Conservation (phyloP, 2,113 vertebrate genomes). For the Elachura formosa region DNA sequence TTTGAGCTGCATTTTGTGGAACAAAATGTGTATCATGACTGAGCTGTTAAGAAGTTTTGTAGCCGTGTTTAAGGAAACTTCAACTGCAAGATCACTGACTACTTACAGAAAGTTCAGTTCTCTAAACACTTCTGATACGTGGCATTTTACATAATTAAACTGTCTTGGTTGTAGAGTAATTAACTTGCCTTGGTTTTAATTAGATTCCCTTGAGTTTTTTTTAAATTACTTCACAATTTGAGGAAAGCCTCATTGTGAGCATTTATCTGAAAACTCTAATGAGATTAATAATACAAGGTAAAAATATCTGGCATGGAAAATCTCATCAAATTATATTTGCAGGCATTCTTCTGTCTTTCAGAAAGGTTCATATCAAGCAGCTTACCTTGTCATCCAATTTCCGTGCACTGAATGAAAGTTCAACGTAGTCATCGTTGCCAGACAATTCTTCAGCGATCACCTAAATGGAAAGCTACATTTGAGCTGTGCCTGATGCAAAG, state of each 20-base stretch:
- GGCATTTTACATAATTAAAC: conserved; percentile 57
- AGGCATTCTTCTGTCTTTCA: conserved; percentile 40
- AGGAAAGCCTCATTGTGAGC: conserved; percentile 29
- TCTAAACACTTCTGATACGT: conserved; percentile 16
- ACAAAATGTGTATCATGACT: not conserved
- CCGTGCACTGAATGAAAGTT: conserved; percentile 93
- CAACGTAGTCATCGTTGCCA: conserved; percentile 95
- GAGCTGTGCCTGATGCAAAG: not conserved
- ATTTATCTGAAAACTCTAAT: conserved; percentile 54
- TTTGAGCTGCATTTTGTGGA: not conserved
- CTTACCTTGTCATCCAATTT: conserved; percentile 98
- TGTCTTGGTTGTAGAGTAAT: conserved; percentile 16
- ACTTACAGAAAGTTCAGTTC: conserved; percentile 27
- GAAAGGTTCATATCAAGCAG: conserved; percentile 49
- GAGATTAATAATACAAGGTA: conserved; percentile 54
- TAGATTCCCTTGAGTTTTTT: conserved; percentile 32
- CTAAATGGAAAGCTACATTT: conserved; percentile 65
- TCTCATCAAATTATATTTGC: conserved; percentile 55
- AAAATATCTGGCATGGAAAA: conserved; percentile 41
- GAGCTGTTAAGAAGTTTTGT: not conserved
- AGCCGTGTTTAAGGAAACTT: not conserved
- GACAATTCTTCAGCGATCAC: conserved; percentile 94
- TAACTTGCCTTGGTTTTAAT: conserved; percentile 62
- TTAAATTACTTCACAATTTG: conserved; percentile 34
- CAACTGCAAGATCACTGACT: not conserved